Evolutionary conservation across 2,888 invertebrate genomes (phyloP).

Genomic region (Perithous albicinctus): DNA sequence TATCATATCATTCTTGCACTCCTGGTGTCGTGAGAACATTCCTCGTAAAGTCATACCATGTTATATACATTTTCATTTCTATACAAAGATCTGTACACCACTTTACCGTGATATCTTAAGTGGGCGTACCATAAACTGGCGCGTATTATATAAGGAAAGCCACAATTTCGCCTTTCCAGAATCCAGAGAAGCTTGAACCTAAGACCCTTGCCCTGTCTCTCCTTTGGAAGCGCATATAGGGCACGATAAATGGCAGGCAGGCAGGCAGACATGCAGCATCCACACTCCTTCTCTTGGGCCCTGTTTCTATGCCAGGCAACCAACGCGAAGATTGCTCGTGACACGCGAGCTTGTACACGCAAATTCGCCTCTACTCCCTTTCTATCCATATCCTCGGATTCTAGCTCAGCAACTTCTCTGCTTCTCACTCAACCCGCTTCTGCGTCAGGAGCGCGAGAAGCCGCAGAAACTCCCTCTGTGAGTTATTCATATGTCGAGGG

Average conservation of each 20-base stretch:
- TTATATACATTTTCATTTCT: neutral
- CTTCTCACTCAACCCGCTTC: slow-evolving; percentile 7
- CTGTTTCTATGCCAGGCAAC: slow-evolving; percentile 37
- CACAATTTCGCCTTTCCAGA: slow-evolving; percentile 34
- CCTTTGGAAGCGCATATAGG: slow-evolving; percentile 12
- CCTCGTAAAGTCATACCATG: neutral
- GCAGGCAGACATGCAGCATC: slow-evolving; percentile 41
- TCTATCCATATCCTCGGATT: slow-evolving; percentile 42
- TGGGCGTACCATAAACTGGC: slow-evolving; percentile 3
- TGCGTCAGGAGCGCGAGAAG: slow-evolving; percentile 3
- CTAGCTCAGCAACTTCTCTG: slow-evolving; percentile 14
- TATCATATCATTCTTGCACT: slow-evolving; percentile 16
- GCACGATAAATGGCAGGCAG: slow-evolving; percentile 58
- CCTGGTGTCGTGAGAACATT: slow-evolving; percentile 30
- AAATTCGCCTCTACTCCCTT: slow-evolving; percentile 55
- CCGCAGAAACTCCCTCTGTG: neutral
- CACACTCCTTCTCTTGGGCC: slow-evolving; percentile 1
- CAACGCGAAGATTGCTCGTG: slow-evolving; percentile 60
- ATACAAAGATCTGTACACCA: neutral
- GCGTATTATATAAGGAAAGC: slow-evolving; percentile 28
- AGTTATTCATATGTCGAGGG: slow-evolving; percentile 31
- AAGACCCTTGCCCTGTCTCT: slow-evolving; percentile 8
- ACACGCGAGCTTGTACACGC: slow-evolving; percentile 64
- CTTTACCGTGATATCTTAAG: neutral
- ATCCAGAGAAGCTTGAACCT: slow-evolving; percentile 21